A percentile compares a stretch with the other conserved stretches of the same genome.
phyloP scores from a whole-genome alignment of 2,113 vertebrate genomes.

The Columbina picui region DNA sequence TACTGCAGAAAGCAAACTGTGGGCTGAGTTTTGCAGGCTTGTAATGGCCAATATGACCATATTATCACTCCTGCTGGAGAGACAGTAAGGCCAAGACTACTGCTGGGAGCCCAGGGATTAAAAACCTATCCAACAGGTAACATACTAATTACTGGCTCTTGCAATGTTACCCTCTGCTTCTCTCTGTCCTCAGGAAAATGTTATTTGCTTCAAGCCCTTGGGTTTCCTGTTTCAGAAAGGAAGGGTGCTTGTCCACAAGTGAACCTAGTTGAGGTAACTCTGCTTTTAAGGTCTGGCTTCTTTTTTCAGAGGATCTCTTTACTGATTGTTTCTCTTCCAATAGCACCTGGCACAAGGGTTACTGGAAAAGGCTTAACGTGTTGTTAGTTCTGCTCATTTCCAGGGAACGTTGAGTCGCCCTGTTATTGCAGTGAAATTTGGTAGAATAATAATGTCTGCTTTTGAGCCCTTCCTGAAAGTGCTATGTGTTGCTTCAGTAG shows the following conservation, averaged over 20 bases:
- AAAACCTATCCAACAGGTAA: not conserved
- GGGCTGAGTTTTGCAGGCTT: not conserved
- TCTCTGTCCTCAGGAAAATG: not conserved
- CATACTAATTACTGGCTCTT: not conserved
- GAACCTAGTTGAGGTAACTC: not conserved
- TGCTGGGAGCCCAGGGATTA: not conserved
- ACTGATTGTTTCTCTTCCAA: not conserved
- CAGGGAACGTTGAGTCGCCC: slow-evolving; percentile 17
- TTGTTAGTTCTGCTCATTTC: not conserved
- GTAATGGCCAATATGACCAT: not conserved
- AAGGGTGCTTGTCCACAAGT: not conserved
- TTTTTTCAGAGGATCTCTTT: not conserved
- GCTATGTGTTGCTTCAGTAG: not conserved
- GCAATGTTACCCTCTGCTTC: not conserved
- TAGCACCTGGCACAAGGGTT: not conserved
- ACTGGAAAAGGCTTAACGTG: not conserved
- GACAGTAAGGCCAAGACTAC: not conserved
- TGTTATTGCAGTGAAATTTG: not conserved
- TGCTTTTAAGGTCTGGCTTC: not conserved
- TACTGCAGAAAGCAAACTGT: not conserved
- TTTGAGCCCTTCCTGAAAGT: not conserved
- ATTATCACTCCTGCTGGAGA: not conserved
- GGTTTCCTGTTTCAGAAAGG: not conserved
- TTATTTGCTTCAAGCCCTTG: not conserved
- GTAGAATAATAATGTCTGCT: not conserved